Base-by-base conservation (phyloP, 2,888 invertebrate species). In the Xestia sexstrigata region DNA sequence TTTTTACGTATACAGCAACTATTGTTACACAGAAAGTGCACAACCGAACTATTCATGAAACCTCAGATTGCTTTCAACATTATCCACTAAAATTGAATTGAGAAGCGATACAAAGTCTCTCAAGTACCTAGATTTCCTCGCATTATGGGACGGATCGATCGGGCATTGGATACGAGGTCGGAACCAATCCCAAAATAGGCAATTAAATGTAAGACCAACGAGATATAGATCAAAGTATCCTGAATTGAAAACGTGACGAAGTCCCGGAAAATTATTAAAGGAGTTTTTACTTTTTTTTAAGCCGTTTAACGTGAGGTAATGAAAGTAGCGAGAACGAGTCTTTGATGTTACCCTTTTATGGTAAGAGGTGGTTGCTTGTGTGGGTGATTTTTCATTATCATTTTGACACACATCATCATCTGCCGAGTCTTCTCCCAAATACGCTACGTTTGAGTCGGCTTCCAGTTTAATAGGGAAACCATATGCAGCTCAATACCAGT, bases 211-310 rank as follows among this genome's bases (percentile, higher is more conserved):
- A 83, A 66, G 45, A 81, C 77, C 68, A 55, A 15, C 13, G 65
- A 75, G 84, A 87, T 87, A 83, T 72, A 52, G 66, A 88, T 84
- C 78, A 69, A 35, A 79, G 42, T 68, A 30, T 67, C 20, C 58
- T 47, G 74, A 76, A 85, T 83, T 77, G 80, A 81, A 87, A 87
- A 88, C 73, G 85, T 85, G 83, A 78, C 76, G 17, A 79, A 74
- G 11, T 20, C n/a, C 17, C 4, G 15, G 9, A 58, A 35, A 20
- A 15, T 62, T 45, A 26, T 17, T 9, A 60, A n/a, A 1, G 20
- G 13, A 9, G 0, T 47, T 69, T 71, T 49, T 63, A 0, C 1
- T n/a, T 63, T 74, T 35, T 42, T 11, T 35, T 1, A 65, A 49
- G 17, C 15, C 15, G 3, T n/a, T 65, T 55, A n/a, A 17, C 2